Percentiles rank a stretch among this genome's conserved stretches.
Evolutionary conservation across 2,888 invertebrate genomes (phyloP).

Genomic region (Leuctra nigra): DNA sequence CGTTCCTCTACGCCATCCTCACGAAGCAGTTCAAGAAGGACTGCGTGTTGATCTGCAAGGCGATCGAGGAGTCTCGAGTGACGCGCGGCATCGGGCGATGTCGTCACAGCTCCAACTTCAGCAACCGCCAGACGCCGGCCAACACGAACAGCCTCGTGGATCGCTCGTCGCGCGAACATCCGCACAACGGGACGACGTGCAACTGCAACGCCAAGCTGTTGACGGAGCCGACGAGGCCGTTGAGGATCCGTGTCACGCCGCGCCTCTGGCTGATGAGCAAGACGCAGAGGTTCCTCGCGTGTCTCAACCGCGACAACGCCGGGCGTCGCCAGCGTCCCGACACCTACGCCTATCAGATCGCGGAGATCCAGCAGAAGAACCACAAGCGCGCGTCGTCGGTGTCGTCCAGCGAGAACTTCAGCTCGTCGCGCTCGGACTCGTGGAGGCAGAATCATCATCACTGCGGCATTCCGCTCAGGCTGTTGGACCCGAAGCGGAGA

Average conservation of each 20-base stretch:
- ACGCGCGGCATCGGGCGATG: conserved; percentile 81
- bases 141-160: conserved; percentile 80
- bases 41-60: conserved; percentile 91
- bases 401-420: conserved; percentile 84
- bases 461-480: conserved; percentile 67
- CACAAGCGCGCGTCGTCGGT: conserved; percentile 75
- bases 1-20: conserved; percentile 94
- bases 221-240: conserved; percentile 33
- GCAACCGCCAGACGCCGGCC: conserved; percentile 79
- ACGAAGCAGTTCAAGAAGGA: conserved; percentile 98
- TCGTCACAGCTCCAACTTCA: conserved; percentile 79
- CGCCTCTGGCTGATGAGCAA: conserved; percentile 41
- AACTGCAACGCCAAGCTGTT: conserved; percentile 51
- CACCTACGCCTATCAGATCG: conserved; percentile 65
- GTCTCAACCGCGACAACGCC: conserved; percentile 36
- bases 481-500: conserved; percentile 68
- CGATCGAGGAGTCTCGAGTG: conserved; percentile 90
- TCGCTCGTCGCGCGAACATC: conserved; percentile 67
- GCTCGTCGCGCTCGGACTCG: conserved; percentile 80
- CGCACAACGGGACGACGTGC: conserved; percentile 53
- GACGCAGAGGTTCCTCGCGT: conserved; percentile 47
- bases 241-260: conserved; percentile 35
- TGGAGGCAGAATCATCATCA: conserved; percentile 70
- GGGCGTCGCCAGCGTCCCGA: conserved; percentile 47
- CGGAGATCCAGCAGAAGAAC: conserved; percentile 67